phyloP scores from a whole-genome alignment of 23 tunicate genomes.

The Pegea sp. region DNA sequence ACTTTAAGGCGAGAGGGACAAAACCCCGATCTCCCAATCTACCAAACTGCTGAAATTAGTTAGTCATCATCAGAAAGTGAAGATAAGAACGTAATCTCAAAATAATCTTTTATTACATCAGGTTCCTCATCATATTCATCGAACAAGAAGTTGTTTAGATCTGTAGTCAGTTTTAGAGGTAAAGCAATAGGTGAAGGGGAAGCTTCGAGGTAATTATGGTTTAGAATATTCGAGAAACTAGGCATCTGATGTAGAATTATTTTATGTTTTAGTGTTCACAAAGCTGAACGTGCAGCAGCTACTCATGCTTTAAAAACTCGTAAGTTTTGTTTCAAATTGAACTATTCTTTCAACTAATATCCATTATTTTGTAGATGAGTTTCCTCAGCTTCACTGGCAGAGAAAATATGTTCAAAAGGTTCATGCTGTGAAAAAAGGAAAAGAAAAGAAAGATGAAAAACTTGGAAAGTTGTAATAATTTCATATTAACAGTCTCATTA shows the following conservation, averaged over 20 bases:
- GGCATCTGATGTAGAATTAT: background rate
- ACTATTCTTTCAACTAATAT: background rate
- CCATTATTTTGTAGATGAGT: constrained; percentile 35
- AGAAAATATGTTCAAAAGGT: constrained; percentile 52
- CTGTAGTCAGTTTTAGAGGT: background rate
- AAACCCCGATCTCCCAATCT: constrained; percentile 78
- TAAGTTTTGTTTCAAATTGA: background rate
- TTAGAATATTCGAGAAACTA: too few species aligned
- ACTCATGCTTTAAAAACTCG: constrained; percentile 43
- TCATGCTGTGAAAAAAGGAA: constrained; percentile 11
- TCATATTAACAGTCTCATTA: too few species aligned
- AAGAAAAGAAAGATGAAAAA: too few species aligned
- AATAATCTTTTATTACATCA: too few species aligned
- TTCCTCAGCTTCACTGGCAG: constrained; percentile 96
- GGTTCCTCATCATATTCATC: too few species aligned
- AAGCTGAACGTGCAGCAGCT: constrained; percentile 78
- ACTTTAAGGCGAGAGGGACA: constrained; percentile 85
- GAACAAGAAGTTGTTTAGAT: background rate
- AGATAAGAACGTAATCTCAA: too few species aligned
- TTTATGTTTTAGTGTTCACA: constrained; percentile 27
- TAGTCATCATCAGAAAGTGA: too few species aligned
- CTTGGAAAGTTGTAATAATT: too few species aligned
- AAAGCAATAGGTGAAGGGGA: background rate
- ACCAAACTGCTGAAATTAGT: too few species aligned
- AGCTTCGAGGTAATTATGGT: background rate